Evolutionary conservation across 2,113 vertebrate species (phyloP).

Genomic region (Spea bombifrons): DNA sequence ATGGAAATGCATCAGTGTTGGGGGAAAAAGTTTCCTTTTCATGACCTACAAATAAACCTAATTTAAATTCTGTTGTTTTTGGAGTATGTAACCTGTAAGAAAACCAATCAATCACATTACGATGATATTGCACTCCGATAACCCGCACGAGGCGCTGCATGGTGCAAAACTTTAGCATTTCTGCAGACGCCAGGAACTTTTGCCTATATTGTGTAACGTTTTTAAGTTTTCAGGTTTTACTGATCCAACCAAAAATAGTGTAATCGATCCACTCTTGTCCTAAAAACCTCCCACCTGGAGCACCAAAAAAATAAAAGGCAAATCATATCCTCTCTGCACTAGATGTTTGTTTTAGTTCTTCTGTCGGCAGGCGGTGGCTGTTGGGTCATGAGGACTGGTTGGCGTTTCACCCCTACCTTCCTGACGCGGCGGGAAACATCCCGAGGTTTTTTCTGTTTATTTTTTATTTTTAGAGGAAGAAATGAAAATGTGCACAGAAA

Average conservation of each 20-base stretch:
- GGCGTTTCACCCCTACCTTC: too few species aligned
- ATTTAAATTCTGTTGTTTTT: slow-evolving; percentile 22
- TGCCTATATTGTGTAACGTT: slow-evolving; percentile 55
- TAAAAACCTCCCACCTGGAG: slow-evolving; percentile 56
- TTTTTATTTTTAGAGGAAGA: too few species aligned
- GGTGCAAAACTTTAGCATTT: slow-evolving; percentile 55
- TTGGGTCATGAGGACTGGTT: too few species aligned
- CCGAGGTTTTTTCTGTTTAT: too few species aligned
- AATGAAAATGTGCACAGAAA: too few species aligned
- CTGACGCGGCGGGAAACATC: too few species aligned
- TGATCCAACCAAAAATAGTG: slow-evolving; percentile 63
- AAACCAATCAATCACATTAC: neutral
- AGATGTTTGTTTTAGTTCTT: too few species aligned
- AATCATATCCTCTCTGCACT: neutral
- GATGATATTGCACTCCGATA: slow-evolving; percentile 54
- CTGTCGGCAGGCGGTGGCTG: too few species aligned
- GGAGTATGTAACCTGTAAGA: slow-evolving; percentile 14
- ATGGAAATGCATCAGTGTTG: neutral
- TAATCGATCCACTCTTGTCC: slow-evolving; percentile 55
- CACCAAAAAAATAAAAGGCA: slow-evolving; percentile 65
- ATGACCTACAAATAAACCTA: neutral
- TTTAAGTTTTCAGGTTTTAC: slow-evolving; percentile 63
- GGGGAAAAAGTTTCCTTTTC: neutral
- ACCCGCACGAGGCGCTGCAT: slow-evolving; percentile 55
- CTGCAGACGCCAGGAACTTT: slow-evolving; percentile 56